Conservation (phyloP, 2,888 invertebrate genomes). For the Lycaena phlaeas region DNA sequence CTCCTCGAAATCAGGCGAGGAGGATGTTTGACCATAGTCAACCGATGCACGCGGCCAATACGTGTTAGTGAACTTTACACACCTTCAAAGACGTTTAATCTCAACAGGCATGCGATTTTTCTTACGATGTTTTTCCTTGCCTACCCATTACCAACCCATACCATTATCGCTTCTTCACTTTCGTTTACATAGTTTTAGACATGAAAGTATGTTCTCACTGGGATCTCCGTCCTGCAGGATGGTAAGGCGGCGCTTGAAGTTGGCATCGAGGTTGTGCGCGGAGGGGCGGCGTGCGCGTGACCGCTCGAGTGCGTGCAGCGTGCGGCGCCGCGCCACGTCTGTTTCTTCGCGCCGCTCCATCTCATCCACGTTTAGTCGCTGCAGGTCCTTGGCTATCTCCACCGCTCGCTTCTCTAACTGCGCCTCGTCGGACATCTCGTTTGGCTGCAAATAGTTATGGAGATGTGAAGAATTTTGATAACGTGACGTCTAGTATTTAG, state of each 20-base stretch:
- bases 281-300: conserved; percentile 85
- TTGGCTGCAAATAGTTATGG: conserved; percentile 67
- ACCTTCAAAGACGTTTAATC: too few relatives aligned
- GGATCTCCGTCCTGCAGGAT: conserved; percentile 81
- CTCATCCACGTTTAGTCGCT: conserved; percentile 86
- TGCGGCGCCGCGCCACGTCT: conserved; percentile 84
- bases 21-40: too few relatives aligned
- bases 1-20: too few relatives aligned
- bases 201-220: too few relatives aligned
- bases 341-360: conserved; percentile 86
- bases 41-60: too few relatives aligned
- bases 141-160: too few relatives aligned
- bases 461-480: neutral
- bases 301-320: conserved; percentile 90
- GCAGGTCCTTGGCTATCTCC: conserved; percentile 90
- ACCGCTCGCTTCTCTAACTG: conserved; percentile 90
- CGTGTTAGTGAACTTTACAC: too few relatives aligned
- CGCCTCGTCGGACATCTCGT: conserved; percentile 87
- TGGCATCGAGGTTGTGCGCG: conserved; percentile 92
- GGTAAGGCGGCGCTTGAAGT: conserved; percentile 91
- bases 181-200: too few relatives aligned
- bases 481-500: too few relatives aligned
- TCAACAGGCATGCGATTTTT: too few relatives aligned
- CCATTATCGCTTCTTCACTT: too few relatives aligned
- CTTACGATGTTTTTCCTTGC: too few relatives aligned